Evolutionary conservation across 64 coral and sea anemone species (phyloP).

Genomic region (Astreopora myriophthalma): DNA sequence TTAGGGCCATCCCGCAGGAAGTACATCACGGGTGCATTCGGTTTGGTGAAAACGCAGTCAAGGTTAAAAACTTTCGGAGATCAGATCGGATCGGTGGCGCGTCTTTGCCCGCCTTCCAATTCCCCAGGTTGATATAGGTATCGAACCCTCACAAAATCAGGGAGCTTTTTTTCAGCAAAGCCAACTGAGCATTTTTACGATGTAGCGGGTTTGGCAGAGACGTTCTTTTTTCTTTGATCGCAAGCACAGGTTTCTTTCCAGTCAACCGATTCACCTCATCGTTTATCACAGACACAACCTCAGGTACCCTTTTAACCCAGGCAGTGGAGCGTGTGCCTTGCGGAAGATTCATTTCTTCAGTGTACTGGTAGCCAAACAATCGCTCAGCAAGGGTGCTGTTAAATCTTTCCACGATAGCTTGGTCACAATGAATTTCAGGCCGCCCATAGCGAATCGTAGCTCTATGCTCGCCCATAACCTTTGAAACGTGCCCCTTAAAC

Average conservation of each 20-base stretch:
- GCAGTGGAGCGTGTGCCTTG: not conserved
- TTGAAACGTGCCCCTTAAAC: constrained; percentile 32
- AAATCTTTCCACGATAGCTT: not conserved
- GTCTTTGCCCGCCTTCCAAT: not conserved
- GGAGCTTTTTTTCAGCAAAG: constrained; percentile 4
- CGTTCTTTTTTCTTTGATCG: not conserved
- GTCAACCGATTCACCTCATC: constrained; percentile 1
- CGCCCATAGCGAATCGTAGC: not conserved
- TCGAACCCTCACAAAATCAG: not conserved
- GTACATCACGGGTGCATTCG: not conserved
- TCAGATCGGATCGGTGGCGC: constrained; percentile 15
- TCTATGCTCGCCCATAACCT: not conserved
- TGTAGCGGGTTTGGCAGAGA: not conserved
- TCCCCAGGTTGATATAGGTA: constrained; percentile 2
- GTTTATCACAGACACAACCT: not conserved
- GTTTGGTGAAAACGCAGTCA: not conserved
- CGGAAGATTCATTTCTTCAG: too few relatives aligned
- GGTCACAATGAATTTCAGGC: not conserved
- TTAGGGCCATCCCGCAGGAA: not conserved
- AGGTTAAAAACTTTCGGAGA: not conserved
- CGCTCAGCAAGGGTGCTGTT: not conserved
- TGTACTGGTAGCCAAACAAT: not conserved
- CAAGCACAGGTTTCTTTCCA: not conserved
- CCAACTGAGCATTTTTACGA: constrained; percentile 26
- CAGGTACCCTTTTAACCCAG: constrained; percentile 1